These are phyloP conservation scores for Acrocephalus kingi DNA, from an alignment of 2,113 vertebrate species.

Conservation along the genomic window DNA sequence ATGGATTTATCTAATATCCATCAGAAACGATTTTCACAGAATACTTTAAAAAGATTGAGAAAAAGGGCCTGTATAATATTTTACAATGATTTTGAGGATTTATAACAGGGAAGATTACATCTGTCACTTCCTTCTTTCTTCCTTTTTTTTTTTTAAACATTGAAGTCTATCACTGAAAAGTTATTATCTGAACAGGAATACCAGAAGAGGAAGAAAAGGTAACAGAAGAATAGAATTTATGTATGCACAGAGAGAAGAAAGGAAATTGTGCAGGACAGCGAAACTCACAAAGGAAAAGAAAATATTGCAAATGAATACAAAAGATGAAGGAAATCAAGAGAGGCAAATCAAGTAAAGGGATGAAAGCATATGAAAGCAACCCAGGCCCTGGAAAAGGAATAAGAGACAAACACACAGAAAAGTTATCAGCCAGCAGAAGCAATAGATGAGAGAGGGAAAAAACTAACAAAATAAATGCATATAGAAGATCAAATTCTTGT, in stretches of 20 bases:
- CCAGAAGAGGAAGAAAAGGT: background rate
- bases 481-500: background rate
- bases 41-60: background rate
- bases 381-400: background rate
- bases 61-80: background rate
- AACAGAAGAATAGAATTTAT: background rate
- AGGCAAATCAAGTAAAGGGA: background rate
- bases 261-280: background rate
- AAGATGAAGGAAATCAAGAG: slow-evolving; percentile 8
- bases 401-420: background rate
- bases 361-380: background rate
- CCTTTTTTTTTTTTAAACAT: background rate
- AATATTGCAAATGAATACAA: background rate
- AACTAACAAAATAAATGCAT: background rate
- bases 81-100: background rate
- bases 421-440: background rate
- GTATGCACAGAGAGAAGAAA: background rate
- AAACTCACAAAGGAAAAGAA: background rate
- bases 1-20: background rate
- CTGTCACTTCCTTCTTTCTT: background rate
- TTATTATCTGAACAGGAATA: background rate
- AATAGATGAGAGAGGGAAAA: background rate
- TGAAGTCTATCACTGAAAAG: background rate
- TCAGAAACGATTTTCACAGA: background rate
- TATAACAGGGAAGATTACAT: background rate